Percentiles rank a stretch among this genome's conserved stretches.
Evolutionary conservation across 2,797 vertebrate genomes (phyloP).

Genomic region (Selene dorsalis): DNA sequence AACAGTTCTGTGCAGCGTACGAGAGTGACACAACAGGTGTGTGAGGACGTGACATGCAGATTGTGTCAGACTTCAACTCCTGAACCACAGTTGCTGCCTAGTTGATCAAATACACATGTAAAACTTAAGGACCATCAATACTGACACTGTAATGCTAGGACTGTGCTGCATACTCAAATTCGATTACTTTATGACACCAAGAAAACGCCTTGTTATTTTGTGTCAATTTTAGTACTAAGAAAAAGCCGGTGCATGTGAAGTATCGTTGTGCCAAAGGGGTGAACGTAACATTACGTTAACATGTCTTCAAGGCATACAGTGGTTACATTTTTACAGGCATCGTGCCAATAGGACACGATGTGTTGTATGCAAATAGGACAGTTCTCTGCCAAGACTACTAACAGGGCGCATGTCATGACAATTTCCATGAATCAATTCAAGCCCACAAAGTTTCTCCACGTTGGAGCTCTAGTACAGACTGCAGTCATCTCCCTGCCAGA

Average conservation of each 20-base stretch:
- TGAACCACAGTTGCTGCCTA: neutral
- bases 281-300: neutral
- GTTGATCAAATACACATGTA: constrained; percentile 24
- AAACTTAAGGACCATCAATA: constrained; percentile 32
- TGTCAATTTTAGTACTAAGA: neutral
- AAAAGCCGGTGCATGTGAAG: too few relatives aligned
- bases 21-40: constrained; percentile 50
- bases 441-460: too few relatives aligned
- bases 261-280: too few relatives aligned
- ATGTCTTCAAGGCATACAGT: neutral
- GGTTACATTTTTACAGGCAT: neutral
- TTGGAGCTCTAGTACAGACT: too few relatives aligned
- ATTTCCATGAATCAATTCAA: too few relatives aligned
- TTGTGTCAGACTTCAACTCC: constrained; percentile 1
- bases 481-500: too few relatives aligned
- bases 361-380: too few relatives aligned
- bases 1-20: neutral
- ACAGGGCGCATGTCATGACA: too few relatives aligned
- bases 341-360: neutral
- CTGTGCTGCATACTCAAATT: neutral
- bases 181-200: neutral
- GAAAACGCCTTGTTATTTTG: neutral
- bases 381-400: too few relatives aligned
- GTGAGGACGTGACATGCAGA: constrained; percentile 9
- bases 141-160: constrained; percentile 7